Evolutionary conservation across 2,797 vertebrate genomes (phyloP).

Genomic region (Pseudochaenichthys georgianus): DNA sequence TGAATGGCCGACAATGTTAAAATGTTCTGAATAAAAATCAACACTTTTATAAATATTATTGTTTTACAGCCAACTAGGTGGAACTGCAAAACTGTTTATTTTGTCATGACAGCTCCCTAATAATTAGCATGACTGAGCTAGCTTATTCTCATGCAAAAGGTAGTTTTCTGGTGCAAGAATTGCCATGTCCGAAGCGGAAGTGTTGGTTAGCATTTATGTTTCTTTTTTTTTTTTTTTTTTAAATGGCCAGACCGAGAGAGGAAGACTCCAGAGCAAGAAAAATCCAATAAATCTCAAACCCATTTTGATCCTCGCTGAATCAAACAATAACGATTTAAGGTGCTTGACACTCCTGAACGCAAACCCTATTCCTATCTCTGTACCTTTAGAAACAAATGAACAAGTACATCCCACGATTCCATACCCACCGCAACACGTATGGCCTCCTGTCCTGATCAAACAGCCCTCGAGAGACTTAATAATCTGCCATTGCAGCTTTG

Average conservation of each 20-base stretch:
- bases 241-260: conserved; percentile 64
- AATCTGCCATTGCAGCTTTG: conserved; percentile 45
- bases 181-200: conserved; percentile 72
- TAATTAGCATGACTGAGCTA: conserved; percentile 69
- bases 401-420: conserved; percentile 58
- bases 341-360: conserved; percentile 77
- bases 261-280: conserved; percentile 73
- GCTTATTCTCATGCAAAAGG: conserved; percentile 79
- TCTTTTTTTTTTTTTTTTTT: conserved; percentile 9
- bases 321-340: conserved; percentile 72
- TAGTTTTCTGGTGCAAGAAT: conserved; percentile 71
- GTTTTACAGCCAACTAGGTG: conserved; percentile 71
- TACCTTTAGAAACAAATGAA: conserved; percentile 70
- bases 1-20: conserved; percentile 72
- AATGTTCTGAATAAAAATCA: conserved; percentile 67
- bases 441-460: conserved; percentile 50
- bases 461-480: conserved; percentile 41
- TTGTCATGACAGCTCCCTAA: conserved; percentile 68
- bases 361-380: conserved; percentile 52
- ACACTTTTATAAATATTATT: conserved; percentile 68
- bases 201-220: conserved; percentile 60
- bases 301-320: conserved; percentile 60
- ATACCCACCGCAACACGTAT: conserved; percentile 22
- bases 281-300: conserved; percentile 67
- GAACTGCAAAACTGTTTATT: conserved; percentile 59